Evolutionary conservation across 1,140 invertebrate genomes (phyloP), one percentile per base, ranked within the genome.

Genomic region (Drosophila leontia): DNA sequence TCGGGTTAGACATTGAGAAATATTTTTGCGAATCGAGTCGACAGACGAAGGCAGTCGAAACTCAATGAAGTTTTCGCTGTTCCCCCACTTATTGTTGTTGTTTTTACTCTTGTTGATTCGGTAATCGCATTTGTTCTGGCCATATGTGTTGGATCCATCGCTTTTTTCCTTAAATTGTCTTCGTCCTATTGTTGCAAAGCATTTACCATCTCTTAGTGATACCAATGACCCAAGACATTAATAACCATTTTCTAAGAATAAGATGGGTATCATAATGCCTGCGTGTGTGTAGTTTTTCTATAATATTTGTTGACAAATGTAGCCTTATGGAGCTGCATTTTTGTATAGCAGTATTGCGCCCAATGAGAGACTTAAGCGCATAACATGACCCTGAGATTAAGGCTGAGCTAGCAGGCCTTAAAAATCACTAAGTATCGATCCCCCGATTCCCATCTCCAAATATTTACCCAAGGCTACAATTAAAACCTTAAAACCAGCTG

Each of bases 1-100:
- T 50, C 62, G 47, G 85, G 85, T 68, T 82, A 70, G 86, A 90
- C 85, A 91, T 91, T 90, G 85, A 91, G 81, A 85, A 91, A 90
- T 90, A 90, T 85, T 90, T 90, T 85, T 39, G 78, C 82, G 75
- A 90, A 88, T 91, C 81, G 78, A 88, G 70, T 82, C 78, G 79
- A 90, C 85, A 90, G 81, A 71, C 78, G 69, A 71, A 50, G 82
- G 55, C 64, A 80, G 60, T 80, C 69, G 47, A 78, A 88, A 75
- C 84, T 84, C 85, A 88, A 88, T 88, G 85, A 84, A 84, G 67
- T 53, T 67, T 65, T 53, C 37, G 47, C 56, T 57, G 26, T 19
- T 37, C 56, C 15, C 34, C 29, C 32, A 29, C 50, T 23, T 51
- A n/a, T 61, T 34, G 12, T 48, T 55, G 17, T 42, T 23, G 23